Evolutionary conservation across 2,888 invertebrate genomes (phyloP), one percentile per base, ranked within the genome.

Genomic region (Steinernema scapterisci): DNA sequence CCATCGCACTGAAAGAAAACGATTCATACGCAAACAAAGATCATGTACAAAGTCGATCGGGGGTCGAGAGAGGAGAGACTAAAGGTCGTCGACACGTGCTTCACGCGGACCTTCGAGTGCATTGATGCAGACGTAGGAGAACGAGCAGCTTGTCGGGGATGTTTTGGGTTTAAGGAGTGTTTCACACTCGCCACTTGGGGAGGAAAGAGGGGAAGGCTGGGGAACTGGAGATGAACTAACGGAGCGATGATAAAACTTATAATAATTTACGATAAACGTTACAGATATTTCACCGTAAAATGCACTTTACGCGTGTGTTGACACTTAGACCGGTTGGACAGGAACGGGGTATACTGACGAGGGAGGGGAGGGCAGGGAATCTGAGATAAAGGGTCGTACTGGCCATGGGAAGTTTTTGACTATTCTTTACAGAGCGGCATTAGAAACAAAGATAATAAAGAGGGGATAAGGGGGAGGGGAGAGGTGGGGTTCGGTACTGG

Each of bases 231-330:
- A n/a, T 19, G 19, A 48, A 63, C 63, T 16, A 25, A 7, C 31
- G 25, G 27, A 54, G 25, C n/a, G n/a, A n/a, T 54, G 25, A 54
- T 25, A 25, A 9, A 31, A 63, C 9, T 63, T 63, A 63, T 63
- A 63, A 63, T 63, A 63, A 63, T 63, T 63, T 63, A 63, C 21
- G 19, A 48, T 19, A 63, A 63, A 63, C 38, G 16, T 63, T 63
- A 63, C 63, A 63, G 63, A 63, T 25, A 63, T 63, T 63, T 63
- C 63, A 63, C 63, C 63, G 63, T 63, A 63, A 63, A 63, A 63
- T 63, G 31, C 63, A 63, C 48, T 63, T 63, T 63, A 63, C 63
- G 63, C 63, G 63, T 63, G 63, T 63, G 63, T 63, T 63, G 63
- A 63, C 63, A 63, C 63, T 63, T 63, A 27, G 63, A 63, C 63